Conservation (phyloP, 2,113 vertebrate species). For the Tetraodon nigroviridis region DNA sequence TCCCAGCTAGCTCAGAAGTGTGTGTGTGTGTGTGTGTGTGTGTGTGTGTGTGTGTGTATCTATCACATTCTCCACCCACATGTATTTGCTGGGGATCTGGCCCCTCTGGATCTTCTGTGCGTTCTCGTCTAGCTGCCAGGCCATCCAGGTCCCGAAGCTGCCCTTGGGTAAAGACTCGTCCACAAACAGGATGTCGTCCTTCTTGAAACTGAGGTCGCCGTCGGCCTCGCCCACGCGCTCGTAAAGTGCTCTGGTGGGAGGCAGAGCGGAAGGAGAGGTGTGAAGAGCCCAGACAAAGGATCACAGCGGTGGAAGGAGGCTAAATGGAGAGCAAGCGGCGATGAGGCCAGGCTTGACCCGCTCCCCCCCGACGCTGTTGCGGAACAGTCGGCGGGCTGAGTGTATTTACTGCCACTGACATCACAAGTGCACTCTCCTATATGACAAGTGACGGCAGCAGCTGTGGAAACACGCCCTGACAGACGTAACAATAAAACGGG, state of each 20-base stretch:
- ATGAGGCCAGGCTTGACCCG: too few species aligned
- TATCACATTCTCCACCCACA: conserved; percentile 75
- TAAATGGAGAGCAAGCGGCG: conserved; percentile 34
- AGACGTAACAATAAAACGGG: conserved; percentile 47
- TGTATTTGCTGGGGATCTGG: conserved; percentile 98
- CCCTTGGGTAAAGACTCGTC: conserved; percentile 95
- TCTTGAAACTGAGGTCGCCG: conserved; percentile 94
- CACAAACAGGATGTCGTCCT: conserved; percentile 95
- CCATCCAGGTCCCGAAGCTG: conserved; percentile 95
- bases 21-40: neutral
- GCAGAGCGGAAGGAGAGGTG: conserved; percentile 15
- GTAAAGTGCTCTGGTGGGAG: conserved; percentile 86
- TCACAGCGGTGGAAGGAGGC: conserved; percentile 8
- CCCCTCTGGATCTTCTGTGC: conserved; percentile 94
- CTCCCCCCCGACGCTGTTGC: too few species aligned
- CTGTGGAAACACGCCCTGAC: conserved; percentile 45
- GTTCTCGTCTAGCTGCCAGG: conserved; percentile 97
- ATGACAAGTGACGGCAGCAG: conserved; percentile 66
- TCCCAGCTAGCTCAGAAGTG: conserved; percentile 18
- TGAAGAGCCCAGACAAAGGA: conserved; percentile 26
- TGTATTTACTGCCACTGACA: conserved; percentile 71
- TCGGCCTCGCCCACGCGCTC: conserved; percentile 89
- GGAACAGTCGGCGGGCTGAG: conserved; percentile 14
- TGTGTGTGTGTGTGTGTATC: conserved; percentile 6
- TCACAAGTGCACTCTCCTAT: conserved; percentile 55